Base-by-base conservation (phyloP, 2,888 invertebrate genomes). In the Choreutis nemorana region DNA sequence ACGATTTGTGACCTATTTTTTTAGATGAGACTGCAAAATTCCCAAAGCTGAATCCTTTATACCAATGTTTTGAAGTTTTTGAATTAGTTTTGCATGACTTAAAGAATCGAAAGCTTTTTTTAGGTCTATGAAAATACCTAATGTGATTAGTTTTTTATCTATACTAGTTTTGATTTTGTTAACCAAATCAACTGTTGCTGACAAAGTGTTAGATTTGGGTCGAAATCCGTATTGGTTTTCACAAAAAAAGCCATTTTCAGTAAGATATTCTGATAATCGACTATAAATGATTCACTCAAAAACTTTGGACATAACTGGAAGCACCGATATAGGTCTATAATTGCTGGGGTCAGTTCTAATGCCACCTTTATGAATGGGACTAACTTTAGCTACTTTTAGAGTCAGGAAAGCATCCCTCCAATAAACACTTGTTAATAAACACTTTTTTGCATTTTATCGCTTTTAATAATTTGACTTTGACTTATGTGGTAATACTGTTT, bases 331-430 rank as follows among this genome's bases (percentile, higher is more conserved):
- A 3, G 38, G 38, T 1, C 38, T 11, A 16, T 36, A 39, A 16
- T 39, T 36, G n/a, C 31, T 22, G 8, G 36, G 34, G 8, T 39
- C 36, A 9, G 27, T 9, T 29, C 34, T 39, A 2, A 1, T 5
- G 0, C 38, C 35, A n/a, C 32, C 28, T 31, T 39, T 39, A 11
- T 26, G 31, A 11, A 39, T 36, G 4, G 38, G 38, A 16, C 13
- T 32, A 2, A 38, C 35, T 23, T 29, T 35, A 4, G 35, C 38
- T 6, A 30, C 21, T 32, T 38, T 38, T 1, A 38, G 26, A 3
- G 18, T 33, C 29, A 1, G 34, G 32, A 15, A 28, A 30, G 1
- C 21, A 6, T 11, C 31, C 26, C 2, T 23, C 13, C 3, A 9
- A 14, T 4, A 35, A 1, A 18, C 23, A 30, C 28, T n/a, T n/a